These are phyloP conservation scores for Sebastes wilsoni DNA, from an alignment of 2,797 vertebrate species.

Conservation along the genomic window DNA sequence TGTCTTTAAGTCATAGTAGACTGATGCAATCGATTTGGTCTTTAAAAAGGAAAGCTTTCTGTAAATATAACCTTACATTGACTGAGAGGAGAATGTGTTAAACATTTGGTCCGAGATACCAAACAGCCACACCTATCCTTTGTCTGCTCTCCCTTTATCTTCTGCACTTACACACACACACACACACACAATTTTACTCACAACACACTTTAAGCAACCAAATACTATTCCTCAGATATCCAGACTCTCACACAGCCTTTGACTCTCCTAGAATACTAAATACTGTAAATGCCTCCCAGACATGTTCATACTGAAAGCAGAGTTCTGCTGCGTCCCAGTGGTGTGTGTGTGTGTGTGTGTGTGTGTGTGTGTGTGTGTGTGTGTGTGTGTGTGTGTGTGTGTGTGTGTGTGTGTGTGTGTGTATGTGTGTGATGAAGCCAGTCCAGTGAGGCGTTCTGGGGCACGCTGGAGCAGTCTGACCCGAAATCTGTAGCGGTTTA, in stretches of 20 bases:
- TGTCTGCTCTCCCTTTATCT: constrained; percentile 36
- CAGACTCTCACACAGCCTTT: constrained; percentile 38
- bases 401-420: constrained; percentile 9
- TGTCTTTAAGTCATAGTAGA: neutral
- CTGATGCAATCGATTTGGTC: neutral
- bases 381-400: constrained; percentile 17
- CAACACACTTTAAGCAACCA: constrained; percentile 20
- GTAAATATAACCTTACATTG: neutral
- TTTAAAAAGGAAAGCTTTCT: neutral
- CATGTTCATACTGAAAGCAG: constrained; percentile 19
- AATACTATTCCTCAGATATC: constrained; percentile 14
- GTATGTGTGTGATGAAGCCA: constrained; percentile 15
- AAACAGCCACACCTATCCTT: constrained; percentile 13
- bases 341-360: constrained; percentile 16
- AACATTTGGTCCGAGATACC: constrained; percentile 5
- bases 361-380: constrained; percentile 12
- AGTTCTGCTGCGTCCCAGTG: constrained; percentile 21
- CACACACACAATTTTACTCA: neutral
- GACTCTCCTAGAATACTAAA: constrained; percentile 39
- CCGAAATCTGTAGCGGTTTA: constrained; percentile 15
- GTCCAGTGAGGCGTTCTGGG: constrained; percentile 9
- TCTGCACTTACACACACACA: constrained; percentile 9
- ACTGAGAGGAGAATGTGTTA: constrained; percentile 4
- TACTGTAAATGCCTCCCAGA: constrained; percentile 21
- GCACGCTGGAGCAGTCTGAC: constrained; percentile 30